Percentiles rank a stretch among this genome's conserved stretches.
Evolutionary conservation across 1,140 invertebrate genomes (phyloP).

Genomic region (Caerostris extrusa): DNA sequence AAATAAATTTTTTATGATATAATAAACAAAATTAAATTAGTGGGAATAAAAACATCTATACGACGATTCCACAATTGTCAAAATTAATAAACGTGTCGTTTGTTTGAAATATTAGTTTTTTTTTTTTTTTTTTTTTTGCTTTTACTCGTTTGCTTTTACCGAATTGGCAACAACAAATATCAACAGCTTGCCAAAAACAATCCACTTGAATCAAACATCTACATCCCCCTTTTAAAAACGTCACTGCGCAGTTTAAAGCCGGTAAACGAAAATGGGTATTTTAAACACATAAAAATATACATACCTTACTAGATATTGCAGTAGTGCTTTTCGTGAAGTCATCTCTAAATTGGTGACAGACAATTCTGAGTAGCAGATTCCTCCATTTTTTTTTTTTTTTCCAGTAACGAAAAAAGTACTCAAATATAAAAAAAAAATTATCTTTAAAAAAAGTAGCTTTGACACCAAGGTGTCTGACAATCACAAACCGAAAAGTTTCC

Average conservation of each 20-base stretch:
- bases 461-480: constrained; percentile 39
- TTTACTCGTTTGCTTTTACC: background rate
- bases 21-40: too few species aligned
- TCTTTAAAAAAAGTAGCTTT: constrained; percentile 2
- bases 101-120: too few species aligned
- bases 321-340: constrained; percentile 61
- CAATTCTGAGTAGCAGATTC: background rate
- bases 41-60: too few species aligned
- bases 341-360: constrained; percentile 49
- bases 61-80: too few species aligned
- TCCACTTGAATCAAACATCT: background rate
- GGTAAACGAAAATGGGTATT: background rate
- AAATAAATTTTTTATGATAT: too few species aligned
- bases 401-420: background rate
- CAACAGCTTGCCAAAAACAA: background rate
- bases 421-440: background rate
- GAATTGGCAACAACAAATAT: background rate
- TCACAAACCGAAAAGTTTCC: background rate
- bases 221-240: background rate
- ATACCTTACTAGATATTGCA: constrained; percentile 70
- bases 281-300: background rate
- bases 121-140: background rate
- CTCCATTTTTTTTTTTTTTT: constrained; percentile 29
- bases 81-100: too few species aligned
- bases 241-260: background rate